These are phyloP conservation scores for Caenorhabditis latens DNA, from an alignment of 1,140 invertebrate species.

Conservation along the genomic window DNA sequence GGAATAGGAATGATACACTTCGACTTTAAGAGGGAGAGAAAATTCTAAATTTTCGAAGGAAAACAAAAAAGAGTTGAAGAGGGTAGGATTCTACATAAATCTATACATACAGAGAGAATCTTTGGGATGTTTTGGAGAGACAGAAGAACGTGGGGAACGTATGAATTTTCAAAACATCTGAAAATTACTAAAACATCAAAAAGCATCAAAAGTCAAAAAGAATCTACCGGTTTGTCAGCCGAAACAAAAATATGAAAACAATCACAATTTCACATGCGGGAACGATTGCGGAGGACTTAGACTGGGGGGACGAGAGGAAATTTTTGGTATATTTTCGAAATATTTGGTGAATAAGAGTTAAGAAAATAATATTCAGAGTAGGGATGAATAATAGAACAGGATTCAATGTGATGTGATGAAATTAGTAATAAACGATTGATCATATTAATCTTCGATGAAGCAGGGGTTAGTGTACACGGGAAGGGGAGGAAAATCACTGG, in stretches of 20 bases:
- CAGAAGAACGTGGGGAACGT: background rate
- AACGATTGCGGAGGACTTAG: conserved; percentile 44
- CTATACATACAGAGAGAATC: conserved; percentile 48
- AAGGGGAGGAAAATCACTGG: background rate
- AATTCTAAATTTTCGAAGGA: conserved; percentile 10
- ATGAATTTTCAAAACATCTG: background rate
- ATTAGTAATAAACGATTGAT: conserved; percentile 5
- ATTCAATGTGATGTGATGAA: conserved; percentile 26
- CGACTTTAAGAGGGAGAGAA: conserved; percentile 1
- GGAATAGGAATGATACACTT: conserved; percentile 41
- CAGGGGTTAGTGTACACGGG: conserved; percentile 20
- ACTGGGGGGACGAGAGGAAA: background rate
- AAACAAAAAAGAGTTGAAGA: background rate
- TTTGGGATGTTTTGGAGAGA: background rate
- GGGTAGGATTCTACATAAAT: conserved; percentile 8
- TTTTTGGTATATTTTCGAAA: conserved; percentile 20
- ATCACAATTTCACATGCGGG: conserved; percentile 50
- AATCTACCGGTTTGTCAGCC: conserved; percentile 28
- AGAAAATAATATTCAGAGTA: background rate
- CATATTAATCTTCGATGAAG: conserved; percentile 24
- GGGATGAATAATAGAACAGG: conserved; percentile 14
- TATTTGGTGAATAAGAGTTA: conserved; percentile 49
- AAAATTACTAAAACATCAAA: background rate
- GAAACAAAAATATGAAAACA: conserved; percentile 45
- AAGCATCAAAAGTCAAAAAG: conserved; percentile 9